These are phyloP conservation scores for Vanacampus margaritifer DNA, from an alignment of 2,113 vertebrate species.

Conservation along the genomic window DNA sequence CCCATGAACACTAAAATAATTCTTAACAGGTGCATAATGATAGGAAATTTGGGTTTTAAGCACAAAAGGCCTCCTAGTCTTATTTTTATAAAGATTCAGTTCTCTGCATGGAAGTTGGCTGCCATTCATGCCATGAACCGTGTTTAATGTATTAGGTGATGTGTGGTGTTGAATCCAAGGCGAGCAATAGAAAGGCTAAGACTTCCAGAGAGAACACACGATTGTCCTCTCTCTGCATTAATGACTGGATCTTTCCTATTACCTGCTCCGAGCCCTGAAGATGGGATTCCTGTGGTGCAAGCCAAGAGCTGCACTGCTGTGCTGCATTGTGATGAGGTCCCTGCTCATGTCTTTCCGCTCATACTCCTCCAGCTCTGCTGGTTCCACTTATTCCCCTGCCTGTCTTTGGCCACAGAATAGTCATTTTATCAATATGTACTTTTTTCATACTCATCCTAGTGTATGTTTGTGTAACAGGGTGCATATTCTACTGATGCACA, in stretches of 20 bases:
- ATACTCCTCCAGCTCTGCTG: background rate
- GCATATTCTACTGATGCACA: background rate
- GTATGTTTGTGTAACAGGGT: background rate
- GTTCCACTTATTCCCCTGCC: conserved; percentile 15
- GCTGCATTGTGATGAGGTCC: conserved; percentile 75
- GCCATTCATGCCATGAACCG: conserved; percentile 12
- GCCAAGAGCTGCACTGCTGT: conserved; percentile 66
- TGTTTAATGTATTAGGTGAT: conserved; percentile 42
- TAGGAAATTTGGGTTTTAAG: background rate
- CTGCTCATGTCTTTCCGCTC: conserved; percentile 21
- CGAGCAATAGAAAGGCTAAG: conserved; percentile 49
- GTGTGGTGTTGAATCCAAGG: conserved; percentile 45
- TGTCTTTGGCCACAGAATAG: background rate
- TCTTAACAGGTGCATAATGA: background rate
- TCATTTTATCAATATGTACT: background rate
- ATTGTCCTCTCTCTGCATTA: conserved; percentile 67
- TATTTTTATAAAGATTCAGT: conserved; percentile 8
- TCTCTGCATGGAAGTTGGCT: conserved; percentile 16
- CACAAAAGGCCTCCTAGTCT: background rate
- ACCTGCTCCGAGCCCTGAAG: conserved; percentile 73
- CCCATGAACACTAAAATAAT: too few relatives aligned
- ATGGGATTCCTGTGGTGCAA: conserved; percentile 72
- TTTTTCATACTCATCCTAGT: background rate
- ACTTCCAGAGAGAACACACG: conserved; percentile 54
- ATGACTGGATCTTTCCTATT: conserved; percentile 75